Conservation (phyloP, 2,888 invertebrate species). For the Junonia oenone region DNA sequence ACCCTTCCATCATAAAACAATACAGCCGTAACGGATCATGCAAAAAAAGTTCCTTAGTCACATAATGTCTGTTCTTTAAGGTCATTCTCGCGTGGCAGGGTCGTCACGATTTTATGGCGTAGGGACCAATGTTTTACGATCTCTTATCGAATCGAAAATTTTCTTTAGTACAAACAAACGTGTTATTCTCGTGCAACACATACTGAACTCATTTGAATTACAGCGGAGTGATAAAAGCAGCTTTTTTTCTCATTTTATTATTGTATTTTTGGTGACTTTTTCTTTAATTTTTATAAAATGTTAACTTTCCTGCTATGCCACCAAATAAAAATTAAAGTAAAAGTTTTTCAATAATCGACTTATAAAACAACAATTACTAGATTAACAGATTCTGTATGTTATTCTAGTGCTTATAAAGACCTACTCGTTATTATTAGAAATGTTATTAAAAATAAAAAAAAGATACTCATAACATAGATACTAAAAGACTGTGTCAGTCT, state of each 20-base stretch:
- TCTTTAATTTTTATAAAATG: background rate
- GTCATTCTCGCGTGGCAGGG: conserved; percentile 51
- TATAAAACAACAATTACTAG: no score
- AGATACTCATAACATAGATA: no score
- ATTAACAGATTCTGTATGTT: no score
- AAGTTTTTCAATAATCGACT: no score
- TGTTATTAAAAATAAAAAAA: no score
- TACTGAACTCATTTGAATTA: conserved; percentile 15
- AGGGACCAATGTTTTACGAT: conserved; percentile 69
- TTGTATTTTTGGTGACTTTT: background rate
- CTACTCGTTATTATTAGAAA: no score
- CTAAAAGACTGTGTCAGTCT: no score
- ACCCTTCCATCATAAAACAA: conserved; percentile 71
- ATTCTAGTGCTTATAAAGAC: no score
- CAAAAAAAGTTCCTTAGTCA: conserved; percentile 52
- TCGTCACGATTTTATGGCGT: conserved; percentile 61
- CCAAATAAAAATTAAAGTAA: background rate
- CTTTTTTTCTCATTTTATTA: background rate
- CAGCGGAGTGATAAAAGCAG: background rate
- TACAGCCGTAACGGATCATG: conserved; percentile 52
- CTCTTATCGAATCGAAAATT: conserved; percentile 68
- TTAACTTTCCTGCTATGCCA: background rate
- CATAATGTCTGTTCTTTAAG: conserved; percentile 52
- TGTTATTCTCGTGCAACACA: conserved; percentile 39
- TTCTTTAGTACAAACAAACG: conserved; percentile 57